A percentile compares a stretch with the other conserved stretches of the same genome.
Evolutionary conservation across 2,888 invertebrate genomes (phyloP).

Genomic region (Drosophila meridiana): DNA sequence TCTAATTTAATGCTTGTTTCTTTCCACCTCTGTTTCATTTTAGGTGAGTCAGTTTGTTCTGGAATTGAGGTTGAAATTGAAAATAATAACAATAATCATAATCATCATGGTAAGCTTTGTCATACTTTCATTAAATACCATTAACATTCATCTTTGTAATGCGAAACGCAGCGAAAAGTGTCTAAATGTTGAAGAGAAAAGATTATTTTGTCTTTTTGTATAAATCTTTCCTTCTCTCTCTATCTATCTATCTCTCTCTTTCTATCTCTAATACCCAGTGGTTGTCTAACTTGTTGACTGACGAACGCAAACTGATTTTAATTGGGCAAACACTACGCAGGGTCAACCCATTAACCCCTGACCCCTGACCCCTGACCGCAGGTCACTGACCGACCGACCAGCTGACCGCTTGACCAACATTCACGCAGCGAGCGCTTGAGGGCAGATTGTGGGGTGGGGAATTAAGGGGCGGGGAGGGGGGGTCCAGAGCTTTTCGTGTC

Average conservation of each 20-base stretch:
- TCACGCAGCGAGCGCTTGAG: constrained; percentile 10
- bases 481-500: constrained; percentile 36
- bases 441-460: constrained; percentile 1
- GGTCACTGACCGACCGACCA: constrained; percentile 1
- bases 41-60: constrained; percentile 85
- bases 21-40: constrained; percentile 64
- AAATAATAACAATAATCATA: constrained; percentile 85
- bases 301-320: constrained; percentile 17
- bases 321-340: constrained; percentile 15
- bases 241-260: constrained; percentile 18
- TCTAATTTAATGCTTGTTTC: constrained; percentile 50
- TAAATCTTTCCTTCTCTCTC: constrained; percentile 24
- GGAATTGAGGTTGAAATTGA: constrained; percentile 85
- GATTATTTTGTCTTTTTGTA: constrained; percentile 20
- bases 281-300: constrained; percentile 32
- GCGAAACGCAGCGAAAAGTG: constrained; percentile 36
- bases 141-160: constrained; percentile 78
- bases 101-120: constrained; percentile 85
- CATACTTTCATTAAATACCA: constrained; percentile 85
- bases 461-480: neutral
- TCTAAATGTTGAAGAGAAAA: constrained; percentile 15
- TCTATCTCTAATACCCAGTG: constrained; percentile 19
- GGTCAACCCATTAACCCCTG: constrained; percentile 39
- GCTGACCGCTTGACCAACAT: constrained; percentile 48
- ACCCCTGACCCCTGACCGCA: constrained; percentile 7